Base-by-base conservation (phyloP, 1,140 invertebrate genomes). In the Riptortus pedestris region DNA sequence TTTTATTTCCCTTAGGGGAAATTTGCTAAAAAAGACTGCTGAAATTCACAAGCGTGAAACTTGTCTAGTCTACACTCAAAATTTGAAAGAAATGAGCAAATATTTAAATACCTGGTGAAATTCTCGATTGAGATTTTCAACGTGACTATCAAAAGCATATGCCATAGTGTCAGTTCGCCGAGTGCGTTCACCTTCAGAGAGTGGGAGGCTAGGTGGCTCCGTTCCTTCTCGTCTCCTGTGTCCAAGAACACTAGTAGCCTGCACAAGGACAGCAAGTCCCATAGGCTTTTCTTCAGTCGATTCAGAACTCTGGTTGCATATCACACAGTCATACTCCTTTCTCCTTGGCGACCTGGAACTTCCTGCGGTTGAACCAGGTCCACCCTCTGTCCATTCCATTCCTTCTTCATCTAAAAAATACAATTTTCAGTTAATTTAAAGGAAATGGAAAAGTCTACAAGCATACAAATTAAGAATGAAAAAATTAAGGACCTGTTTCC, bases 311-410 rank as follows among this genome's bases (percentile, higher is more conserved):
- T 91, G 89, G 77, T 88, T 91, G 75, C 94, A 98, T 70, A 97
- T 97, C 57, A 94, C 92, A 79, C 95, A 98, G 74, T 96, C 90
- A 74, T 94, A 96, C 74, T 91, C 88, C 72, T 83, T 83, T 74
- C 83, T 22, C 63, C 67, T 69, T 2, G 74, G 74, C 9, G 70
- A 68, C 20, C 52, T 27, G n/a, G 55, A 27, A 29, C 55, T 38
- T 9, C 63, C 26, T 24, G 51, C 51, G 4, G 51, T 26, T 16
- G 20, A 26, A 18, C 20, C 57, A 38, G 5, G 5, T 82, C 80
- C 60, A 79, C 79, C 79, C 24, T 55, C 51, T 11, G 20, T 55
- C 51, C 84, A 85, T 62, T 87, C 84, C 85, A 86, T 87, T 62
- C 76, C 77, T 43, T 78, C 77, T 66, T 79, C 80, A 57, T 78